Conservation (phyloP, 2,888 invertebrate species). For the Tiliacea citrago region DNA sequence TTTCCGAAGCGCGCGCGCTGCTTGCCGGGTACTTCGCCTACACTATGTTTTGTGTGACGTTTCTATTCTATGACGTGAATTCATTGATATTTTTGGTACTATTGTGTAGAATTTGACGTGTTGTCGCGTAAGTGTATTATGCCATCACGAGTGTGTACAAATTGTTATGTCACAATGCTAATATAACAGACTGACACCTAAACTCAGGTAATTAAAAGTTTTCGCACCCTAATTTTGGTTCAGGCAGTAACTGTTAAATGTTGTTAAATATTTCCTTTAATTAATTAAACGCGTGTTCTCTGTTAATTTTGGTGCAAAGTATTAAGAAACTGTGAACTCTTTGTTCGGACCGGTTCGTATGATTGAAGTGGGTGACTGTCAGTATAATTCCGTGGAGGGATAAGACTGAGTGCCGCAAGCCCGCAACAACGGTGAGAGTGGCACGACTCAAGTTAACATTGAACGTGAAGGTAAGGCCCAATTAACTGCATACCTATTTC, state of each 20-base stretch:
- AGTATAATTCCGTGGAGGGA: constrained; percentile 71
- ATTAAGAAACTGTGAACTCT: constrained; percentile 77
- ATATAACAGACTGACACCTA: constrained; percentile 12
- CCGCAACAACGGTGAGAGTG: constrained; percentile 73
- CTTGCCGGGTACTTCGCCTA: constrained; percentile 72
- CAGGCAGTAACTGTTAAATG: constrained; percentile 27
- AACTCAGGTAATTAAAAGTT: constrained; percentile 43
- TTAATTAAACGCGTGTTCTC: constrained; percentile 64
- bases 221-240: constrained; percentile 23
- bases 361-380: constrained; percentile 87
- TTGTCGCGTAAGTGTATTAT: constrained; percentile 48
- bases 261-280: constrained; percentile 53
- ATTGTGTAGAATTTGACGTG: constrained; percentile 65
- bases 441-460: constrained; percentile 80
- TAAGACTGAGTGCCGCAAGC: constrained; percentile 71
- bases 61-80: constrained; percentile 81
- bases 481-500: constrained; percentile 81
- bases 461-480: constrained; percentile 85
- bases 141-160: constrained; percentile 34
- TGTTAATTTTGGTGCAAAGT: constrained; percentile 61
- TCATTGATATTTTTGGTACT: constrained; percentile 83
- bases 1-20: constrained; percentile 81
- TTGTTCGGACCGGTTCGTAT: constrained; percentile 82
- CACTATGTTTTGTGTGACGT: constrained; percentile 73
- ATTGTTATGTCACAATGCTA: constrained; percentile 42